Evolutionary conservation across 2,113 vertebrate species (phyloP).

Genomic region (Rhinolophus ferrumequinum): DNA sequence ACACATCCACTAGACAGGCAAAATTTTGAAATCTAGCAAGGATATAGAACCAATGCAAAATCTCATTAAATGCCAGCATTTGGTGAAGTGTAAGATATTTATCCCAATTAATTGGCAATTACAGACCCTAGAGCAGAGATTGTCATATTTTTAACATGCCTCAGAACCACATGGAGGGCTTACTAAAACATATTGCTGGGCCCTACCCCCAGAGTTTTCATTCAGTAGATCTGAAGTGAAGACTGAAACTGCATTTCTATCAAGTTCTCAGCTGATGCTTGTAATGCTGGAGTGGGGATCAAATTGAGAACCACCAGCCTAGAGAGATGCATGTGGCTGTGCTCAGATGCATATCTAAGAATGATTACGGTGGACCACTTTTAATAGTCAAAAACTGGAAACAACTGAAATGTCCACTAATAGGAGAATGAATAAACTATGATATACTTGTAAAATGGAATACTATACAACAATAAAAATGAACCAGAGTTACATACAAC

Average conservation of each 20-base stretch:
- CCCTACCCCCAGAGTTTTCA: not conserved
- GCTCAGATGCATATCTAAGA: not conserved
- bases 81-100: not conserved
- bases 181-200: not conserved
- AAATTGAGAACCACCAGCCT: not conserved
- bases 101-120: not conserved
- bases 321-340: not conserved
- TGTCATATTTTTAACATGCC: not conserved
- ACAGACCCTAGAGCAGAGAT: not conserved
- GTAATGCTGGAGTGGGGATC: not conserved
- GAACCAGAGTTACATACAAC: not conserved
- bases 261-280: conserved; percentile 9
- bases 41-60: not conserved
- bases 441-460: conserved; percentile 11
- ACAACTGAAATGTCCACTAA: not conserved
- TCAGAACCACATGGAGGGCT: not conserved
- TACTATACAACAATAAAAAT: not conserved
- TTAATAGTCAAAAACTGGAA: conserved; percentile 20
- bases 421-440: not conserved
- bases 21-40: not conserved
- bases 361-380: not conserved
- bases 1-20: not conserved
- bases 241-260: not conserved
- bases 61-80: not conserved
- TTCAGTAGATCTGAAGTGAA: not conserved